Conservation (phyloP, 2,113 vertebrate genomes). For the Hepsetus odoe region DNA sequence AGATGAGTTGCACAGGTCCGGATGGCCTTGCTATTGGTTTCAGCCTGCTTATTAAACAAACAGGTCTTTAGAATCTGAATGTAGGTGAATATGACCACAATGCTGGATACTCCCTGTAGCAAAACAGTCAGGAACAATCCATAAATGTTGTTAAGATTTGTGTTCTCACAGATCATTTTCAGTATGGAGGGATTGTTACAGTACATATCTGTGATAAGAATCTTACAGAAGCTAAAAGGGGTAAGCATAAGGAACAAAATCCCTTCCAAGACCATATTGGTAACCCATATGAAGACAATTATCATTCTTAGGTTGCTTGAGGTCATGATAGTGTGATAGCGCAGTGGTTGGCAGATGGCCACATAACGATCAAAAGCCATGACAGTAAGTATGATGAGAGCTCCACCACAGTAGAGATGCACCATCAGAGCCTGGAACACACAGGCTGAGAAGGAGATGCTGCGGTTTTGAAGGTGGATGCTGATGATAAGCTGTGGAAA, state of each 20-base stretch:
- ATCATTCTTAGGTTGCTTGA: constrained; percentile 3
- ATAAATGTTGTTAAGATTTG: constrained; percentile 25
- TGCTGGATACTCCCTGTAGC: background rate
- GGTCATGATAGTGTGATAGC: constrained; percentile 24
- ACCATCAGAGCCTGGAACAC: constrained; percentile 42
- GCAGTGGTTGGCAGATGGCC: constrained; percentile 45
- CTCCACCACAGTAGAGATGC: constrained; percentile 39
- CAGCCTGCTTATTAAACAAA: constrained; percentile 19
- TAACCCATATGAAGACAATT: constrained; percentile 19
- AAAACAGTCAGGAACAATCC: constrained; percentile 22
- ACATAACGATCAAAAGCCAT: constrained; percentile 50
- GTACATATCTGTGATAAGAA: constrained; percentile 22
- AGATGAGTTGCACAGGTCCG: constrained; percentile 46
- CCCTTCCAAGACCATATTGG: background rate
- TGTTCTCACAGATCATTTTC: constrained; percentile 37
- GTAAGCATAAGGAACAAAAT: constrained; percentile 21
- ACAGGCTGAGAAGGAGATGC: constrained; percentile 34
- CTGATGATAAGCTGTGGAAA: constrained; percentile 23
- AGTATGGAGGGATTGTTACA: constrained; percentile 40
- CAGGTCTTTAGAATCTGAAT: constrained; percentile 42
- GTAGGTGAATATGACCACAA: constrained; percentile 39
- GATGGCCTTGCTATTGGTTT: constrained; percentile 42
- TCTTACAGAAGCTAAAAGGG: constrained; percentile 23
- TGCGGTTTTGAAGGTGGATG: constrained; percentile 26
- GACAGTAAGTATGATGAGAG: constrained; percentile 42